These are phyloP conservation scores for Trinectes maculatus DNA, from an alignment of 2,113 vertebrate species.

Conservation along the genomic window DNA sequence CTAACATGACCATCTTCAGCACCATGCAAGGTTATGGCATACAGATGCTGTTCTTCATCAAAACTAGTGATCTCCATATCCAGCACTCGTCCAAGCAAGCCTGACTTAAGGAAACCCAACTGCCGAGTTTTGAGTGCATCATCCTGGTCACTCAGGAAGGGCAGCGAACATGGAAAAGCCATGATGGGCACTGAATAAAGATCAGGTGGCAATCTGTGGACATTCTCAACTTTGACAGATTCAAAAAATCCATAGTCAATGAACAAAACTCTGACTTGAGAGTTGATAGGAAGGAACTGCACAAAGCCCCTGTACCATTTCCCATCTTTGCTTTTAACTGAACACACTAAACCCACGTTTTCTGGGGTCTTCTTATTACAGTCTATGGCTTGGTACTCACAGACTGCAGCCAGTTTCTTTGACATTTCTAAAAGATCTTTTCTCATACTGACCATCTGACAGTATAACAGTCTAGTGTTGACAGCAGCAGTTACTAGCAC, in stretches of 20 bases:
- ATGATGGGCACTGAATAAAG: constrained; percentile 84
- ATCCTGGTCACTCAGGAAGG: constrained; percentile 73
- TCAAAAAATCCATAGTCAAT: constrained; percentile 91
- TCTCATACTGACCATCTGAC: constrained; percentile 82
- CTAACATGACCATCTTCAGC: not conserved
- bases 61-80: constrained; percentile 78
- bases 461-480: constrained; percentile 86
- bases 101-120: constrained; percentile 79
- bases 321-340: constrained; percentile 86
- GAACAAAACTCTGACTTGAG: constrained; percentile 86
- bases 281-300: constrained; percentile 83
- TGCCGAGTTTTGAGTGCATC: constrained; percentile 75
- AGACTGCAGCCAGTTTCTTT: constrained; percentile 77
- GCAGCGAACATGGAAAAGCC: constrained; percentile 87
- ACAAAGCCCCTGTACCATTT: constrained; percentile 91
- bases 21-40: constrained; percentile 81
- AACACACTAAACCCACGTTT: constrained; percentile 88
- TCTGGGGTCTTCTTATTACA: constrained; percentile 57
- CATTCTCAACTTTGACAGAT: constrained; percentile 77
- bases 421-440: constrained; percentile 83
- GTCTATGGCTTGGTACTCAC: constrained; percentile 71
- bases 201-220: constrained; percentile 84
- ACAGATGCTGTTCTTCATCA: constrained; percentile 72
- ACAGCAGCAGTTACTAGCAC: constrained; percentile 85
- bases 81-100: constrained; percentile 82